phyloP scores from a whole-genome alignment of 2,888 invertebrate species.

The Chydorus sphaericus region DNA sequence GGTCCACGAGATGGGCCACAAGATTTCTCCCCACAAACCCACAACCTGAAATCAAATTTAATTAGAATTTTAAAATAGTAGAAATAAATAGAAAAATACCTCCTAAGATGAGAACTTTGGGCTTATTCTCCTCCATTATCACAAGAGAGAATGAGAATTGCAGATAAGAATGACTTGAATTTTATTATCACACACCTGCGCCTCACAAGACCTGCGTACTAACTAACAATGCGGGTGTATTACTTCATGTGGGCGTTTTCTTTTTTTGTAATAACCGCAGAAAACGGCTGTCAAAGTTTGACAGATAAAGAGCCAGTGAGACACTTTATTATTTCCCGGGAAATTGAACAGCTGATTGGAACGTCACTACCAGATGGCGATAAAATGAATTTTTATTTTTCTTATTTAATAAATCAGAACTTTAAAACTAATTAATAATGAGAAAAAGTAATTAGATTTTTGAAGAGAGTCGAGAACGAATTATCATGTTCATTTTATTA shows the following conservation, averaged over 20 bases:
- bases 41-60: conserved; percentile 61
- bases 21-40: conserved; percentile 86
- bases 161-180: background rate
- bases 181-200: too few relatives aligned
- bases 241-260: background rate
- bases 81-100: conserved; percentile 17
- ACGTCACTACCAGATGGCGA: background rate
- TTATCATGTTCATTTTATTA: too few relatives aligned
- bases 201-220: too few relatives aligned
- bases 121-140: conserved; percentile 9
- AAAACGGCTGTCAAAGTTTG: background rate
- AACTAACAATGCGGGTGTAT: too few relatives aligned
- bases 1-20: conserved; percentile 59
- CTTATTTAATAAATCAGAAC: background rate
- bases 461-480: background rate
- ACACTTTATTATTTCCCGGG: background rate
- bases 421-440: background rate
- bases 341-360: background rate
- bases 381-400: background rate
- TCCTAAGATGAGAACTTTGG: conserved; percentile 21
- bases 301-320: background rate
- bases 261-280: background rate
- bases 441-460: background rate
- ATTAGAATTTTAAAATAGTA: background rate
- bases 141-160: background rate